Conservation (phyloP, 2,797 vertebrate species). For the Phoeniculus purpureus region DNA sequence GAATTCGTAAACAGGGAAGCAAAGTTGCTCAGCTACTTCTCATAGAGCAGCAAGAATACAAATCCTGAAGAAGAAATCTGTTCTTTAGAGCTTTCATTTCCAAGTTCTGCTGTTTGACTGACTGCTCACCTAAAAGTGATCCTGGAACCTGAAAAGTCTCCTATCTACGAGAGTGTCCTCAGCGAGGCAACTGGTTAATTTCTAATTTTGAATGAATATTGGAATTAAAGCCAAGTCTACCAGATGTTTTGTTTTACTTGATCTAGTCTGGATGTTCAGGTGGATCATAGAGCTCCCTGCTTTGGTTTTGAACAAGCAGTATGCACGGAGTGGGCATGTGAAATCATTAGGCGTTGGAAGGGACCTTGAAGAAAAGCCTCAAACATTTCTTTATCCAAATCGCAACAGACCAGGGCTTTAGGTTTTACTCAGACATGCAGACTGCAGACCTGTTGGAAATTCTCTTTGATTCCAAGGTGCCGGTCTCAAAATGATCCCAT, state of each 20-base stretch:
- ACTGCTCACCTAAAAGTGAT: constrained; percentile 16
- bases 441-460: constrained; percentile 26
- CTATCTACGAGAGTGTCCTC: background rate
- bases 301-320: background rate
- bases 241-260: constrained; percentile 18
- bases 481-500: constrained; percentile 30
- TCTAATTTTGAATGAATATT: background rate
- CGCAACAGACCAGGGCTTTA: background rate
- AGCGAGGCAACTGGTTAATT: background rate
- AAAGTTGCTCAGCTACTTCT: background rate
- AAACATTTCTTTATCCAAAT: background rate
- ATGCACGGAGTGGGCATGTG: background rate
- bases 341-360: background rate
- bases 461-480: constrained; percentile 41
- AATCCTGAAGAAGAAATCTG: background rate
- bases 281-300: background rate
- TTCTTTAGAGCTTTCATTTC: constrained; percentile 2
- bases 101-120: constrained; percentile 11
- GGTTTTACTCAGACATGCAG: background rate
- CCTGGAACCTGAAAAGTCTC: background rate
- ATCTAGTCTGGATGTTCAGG: background rate
- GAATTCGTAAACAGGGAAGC: background rate
- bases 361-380: background rate
- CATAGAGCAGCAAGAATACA: background rate
- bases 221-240: background rate